A percentile compares a stretch with the other conserved stretches of the same genome.
Conservation (phyloP, 2,888 invertebrate genomes). For the Caenorhabditis sp. region DNA sequence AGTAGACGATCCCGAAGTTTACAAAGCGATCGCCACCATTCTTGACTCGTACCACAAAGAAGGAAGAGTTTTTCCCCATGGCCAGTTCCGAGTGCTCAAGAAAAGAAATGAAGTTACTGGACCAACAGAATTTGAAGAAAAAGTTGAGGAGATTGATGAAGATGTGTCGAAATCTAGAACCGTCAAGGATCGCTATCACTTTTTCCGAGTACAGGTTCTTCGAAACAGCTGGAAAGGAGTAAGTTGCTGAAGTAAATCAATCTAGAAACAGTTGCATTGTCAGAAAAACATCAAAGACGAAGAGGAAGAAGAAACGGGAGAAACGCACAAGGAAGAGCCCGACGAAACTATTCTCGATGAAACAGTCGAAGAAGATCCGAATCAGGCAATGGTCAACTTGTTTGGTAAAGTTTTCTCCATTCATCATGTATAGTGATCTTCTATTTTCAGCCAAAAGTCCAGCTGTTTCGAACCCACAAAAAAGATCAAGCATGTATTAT, state of each 20-base stretch:
- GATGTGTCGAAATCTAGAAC: conserved; percentile 13
- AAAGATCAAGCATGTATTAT: conserved; percentile 23
- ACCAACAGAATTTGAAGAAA: conserved; percentile 17
- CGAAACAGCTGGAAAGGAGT: conserved; percentile 45
- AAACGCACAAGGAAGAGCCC: not conserved
- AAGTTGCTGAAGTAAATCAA: not conserved
- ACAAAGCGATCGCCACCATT: conserved; percentile 62
- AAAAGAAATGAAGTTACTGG: conserved; percentile 6
- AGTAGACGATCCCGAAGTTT: conserved; percentile 60
- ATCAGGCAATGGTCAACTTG: conserved; percentile 9
- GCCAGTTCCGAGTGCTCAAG: conserved; percentile 55
- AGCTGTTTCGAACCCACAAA: not conserved
- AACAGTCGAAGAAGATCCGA: conserved; percentile 7
- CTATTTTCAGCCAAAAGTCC: conserved; percentile 20
- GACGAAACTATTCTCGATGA: not conserved
- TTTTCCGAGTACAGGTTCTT: conserved; percentile 30
- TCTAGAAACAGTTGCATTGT: not conserved
- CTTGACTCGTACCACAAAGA: conserved; percentile 69
- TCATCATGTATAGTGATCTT: not conserved
- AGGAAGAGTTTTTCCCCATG: conserved; percentile 74
- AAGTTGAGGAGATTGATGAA: conserved; percentile 32
- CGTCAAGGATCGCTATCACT: conserved; percentile 38
- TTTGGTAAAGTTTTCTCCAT: not conserved
- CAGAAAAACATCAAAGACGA: not conserved
- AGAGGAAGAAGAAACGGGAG: not conserved